Conservation (phyloP, 2,797 vertebrate genomes). For the Florisuga fusca region DNA sequence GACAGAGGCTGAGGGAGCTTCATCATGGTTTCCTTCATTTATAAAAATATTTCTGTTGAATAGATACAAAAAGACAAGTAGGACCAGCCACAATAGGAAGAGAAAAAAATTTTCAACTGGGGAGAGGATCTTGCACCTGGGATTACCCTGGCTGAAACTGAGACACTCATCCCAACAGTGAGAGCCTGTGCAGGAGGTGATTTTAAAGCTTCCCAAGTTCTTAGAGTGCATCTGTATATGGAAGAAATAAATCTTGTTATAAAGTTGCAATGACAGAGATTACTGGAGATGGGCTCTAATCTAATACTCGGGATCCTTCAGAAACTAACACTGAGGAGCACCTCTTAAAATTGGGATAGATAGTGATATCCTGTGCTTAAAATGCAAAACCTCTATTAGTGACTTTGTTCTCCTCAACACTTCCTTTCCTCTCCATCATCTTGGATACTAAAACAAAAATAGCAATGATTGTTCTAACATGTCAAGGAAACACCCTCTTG, state of each 20-base stretch:
- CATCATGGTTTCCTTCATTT: neutral
- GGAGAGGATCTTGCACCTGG: neutral
- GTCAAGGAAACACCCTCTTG: neutral
- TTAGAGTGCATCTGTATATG: neutral
- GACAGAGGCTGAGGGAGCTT: neutral
- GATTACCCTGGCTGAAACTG: neutral
- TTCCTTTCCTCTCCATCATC: neutral
- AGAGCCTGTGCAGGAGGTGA: neutral
- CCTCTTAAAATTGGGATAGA: neutral
- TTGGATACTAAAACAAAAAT: neutral
- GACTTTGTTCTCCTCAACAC: neutral
- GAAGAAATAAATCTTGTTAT: neutral
- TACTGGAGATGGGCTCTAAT: neutral
- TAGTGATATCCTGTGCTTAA: neutral
- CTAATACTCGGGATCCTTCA: neutral
- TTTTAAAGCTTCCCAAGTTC: neutral
- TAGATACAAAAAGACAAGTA: neutral
- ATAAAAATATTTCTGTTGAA: neutral
- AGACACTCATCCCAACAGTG: neutral
- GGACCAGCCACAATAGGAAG: neutral
- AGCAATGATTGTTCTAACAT: neutral
- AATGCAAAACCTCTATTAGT: neutral
- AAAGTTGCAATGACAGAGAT: neutral
- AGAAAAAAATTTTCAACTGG: neutral
- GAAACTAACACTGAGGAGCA: neutral